Percentiles rank a stretch among this genome's conserved stretches.
These are phyloP conservation scores for Hybos culiciformis DNA, from an alignment of 2,888 invertebrate genomes.

Conservation along the genomic window DNA sequence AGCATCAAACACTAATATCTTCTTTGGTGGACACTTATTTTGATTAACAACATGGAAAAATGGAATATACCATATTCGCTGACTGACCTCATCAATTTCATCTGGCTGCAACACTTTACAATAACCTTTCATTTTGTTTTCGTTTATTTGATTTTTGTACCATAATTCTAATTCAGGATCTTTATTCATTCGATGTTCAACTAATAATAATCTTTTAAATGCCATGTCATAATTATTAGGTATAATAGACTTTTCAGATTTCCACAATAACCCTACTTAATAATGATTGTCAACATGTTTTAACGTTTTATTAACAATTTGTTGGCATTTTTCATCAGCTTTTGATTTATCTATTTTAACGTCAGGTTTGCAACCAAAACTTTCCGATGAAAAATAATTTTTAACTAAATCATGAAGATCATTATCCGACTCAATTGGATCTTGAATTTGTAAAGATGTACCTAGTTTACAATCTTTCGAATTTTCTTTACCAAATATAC, in stretches of 20 bases:
- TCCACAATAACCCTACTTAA: constrained; percentile 12
- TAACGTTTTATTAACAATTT: constrained; percentile 5
- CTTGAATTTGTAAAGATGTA: not conserved
- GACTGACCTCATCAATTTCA: constrained; percentile 10
- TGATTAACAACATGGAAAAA: no score
- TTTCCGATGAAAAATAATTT: constrained; percentile 1
- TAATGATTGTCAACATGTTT: constrained; percentile 4
- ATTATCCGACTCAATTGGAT: not conserved
- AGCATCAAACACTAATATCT: constrained; percentile 24
- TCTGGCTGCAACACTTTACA: constrained; percentile 11
- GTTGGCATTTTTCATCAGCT: constrained; percentile 4
- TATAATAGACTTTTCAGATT: constrained; percentile 7
- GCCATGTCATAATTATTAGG: constrained; percentile 15
- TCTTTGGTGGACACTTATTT: no score
- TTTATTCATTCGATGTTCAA: constrained; percentile 14
- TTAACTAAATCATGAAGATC: not conserved
- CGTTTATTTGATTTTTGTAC: constrained; percentile 12
- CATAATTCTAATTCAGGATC: constrained; percentile 9
- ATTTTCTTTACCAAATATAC: constrained; percentile 1
- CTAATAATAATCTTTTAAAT: constrained; percentile 9
- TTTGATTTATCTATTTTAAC: constrained; percentile 5
- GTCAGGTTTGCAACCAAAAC: not conserved
- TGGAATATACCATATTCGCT: constrained; percentile 19
- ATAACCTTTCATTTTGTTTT: constrained; percentile 15
- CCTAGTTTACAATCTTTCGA: no score